Evolutionary conservation across 2,888 invertebrate genomes (phyloP), one percentile per base, ranked within the genome.

Genomic region (Fabriciana adippe): DNA sequence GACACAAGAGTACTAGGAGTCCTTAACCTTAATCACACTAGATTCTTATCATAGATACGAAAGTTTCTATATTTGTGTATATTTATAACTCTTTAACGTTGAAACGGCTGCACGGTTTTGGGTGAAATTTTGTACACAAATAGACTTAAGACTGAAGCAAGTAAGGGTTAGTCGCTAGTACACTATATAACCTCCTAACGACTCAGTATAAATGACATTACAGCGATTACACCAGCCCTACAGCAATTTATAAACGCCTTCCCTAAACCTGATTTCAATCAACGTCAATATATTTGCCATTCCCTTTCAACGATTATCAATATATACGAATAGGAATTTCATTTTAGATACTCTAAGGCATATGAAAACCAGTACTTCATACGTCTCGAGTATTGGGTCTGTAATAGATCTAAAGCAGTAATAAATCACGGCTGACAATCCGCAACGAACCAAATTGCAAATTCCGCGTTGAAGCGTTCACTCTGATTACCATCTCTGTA

Each of bases 401-500:
- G 57, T 60, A 70, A 73, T 69, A 68, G 65, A 71, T 73, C 67
- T 63, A 63, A 65, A 63, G 64, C 68, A 62, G 68, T 66, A 64
- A 73, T 71, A 71, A 70, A 72, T 74, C 74, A 74, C 67, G 51
- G 68, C 64, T 71, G 70, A 68, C 71, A 72, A 69, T 68, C 64
- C 68, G 60, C 68, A 63, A 59, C 65, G 68, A 68, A 78, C 78
- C 76, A 81, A 83, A 84, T 86, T 83, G 82, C 81, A 74, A 83
- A 85, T 83, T 82, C 79, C 81, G 70, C 72, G 75, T 72, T 72
- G 75, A 71, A 75, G 72, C 73, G 75, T 70, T 76, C 78, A 78
- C 76, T 71, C 69, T 73, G 67, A 73, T 77, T 77, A 78, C 75
- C 72, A 73, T 74, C 73, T 70, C 67, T 69, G 66, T 74, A 70